These are phyloP conservation scores for Phaonia tiefii DNA, from an alignment of 2,888 invertebrate species.

Conservation along the genomic window DNA sequence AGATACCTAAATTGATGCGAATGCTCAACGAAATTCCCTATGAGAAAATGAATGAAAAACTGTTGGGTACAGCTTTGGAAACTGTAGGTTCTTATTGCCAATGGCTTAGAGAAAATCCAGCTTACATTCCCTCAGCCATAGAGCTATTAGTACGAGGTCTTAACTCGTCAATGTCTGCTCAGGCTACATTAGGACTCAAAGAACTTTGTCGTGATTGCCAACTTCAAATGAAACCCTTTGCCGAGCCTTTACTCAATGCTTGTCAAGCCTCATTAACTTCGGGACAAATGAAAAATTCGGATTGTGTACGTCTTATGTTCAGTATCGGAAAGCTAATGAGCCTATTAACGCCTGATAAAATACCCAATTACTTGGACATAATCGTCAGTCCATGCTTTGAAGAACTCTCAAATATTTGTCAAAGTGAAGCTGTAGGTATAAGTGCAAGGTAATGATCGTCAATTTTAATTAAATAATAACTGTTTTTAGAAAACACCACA, in stretches of 20 bases:
- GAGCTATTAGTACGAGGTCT: conserved; percentile 87
- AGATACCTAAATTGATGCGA: conserved; percentile 83
- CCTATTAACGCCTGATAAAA: conserved; percentile 83
- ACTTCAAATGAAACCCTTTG: conserved; percentile 87
- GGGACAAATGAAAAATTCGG: conserved; percentile 84
- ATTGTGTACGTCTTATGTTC: conserved; percentile 88
- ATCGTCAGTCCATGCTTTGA: conserved; percentile 86
- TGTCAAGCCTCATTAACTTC: conserved; percentile 84
- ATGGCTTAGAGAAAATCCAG: conserved; percentile 89
- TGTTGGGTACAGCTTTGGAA: conserved; percentile 88
- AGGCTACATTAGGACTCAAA: conserved; percentile 93
- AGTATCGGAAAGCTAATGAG: conserved; percentile 88
- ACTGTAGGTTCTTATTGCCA: conserved; percentile 92
- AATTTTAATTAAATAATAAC: background rate
- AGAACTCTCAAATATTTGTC: conserved; percentile 83
- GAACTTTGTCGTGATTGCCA: conserved; percentile 92
- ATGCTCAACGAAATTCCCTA: conserved; percentile 85
- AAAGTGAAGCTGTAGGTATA: conserved; percentile 81
- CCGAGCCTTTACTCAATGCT: conserved; percentile 87
- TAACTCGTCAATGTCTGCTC: conserved; percentile 86
- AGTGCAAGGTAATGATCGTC: background rate
- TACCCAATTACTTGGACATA: conserved; percentile 86
- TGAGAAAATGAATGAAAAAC: conserved; percentile 83
- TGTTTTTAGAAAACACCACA: conserved; percentile 80
- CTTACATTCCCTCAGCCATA: conserved; percentile 85